A percentile compares a stretch with the other conserved stretches of the same genome.
phyloP scores from a whole-genome alignment of 30 jellyfish, hydroid and myxozoan species.

The Cassiopea andromeda region DNA sequence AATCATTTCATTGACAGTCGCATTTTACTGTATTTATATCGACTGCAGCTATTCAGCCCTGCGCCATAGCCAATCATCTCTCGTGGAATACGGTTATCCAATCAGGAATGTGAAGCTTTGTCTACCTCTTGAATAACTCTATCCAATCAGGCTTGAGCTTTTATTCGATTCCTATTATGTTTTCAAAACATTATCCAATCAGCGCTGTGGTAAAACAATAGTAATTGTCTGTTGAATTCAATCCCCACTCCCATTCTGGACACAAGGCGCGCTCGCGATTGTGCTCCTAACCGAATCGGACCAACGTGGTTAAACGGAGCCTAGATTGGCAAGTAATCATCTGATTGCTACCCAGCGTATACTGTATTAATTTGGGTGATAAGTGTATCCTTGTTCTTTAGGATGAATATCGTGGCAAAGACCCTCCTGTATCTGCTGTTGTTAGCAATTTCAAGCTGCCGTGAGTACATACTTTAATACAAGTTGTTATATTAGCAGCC shows the following conservation, averaged over 20 bases:
- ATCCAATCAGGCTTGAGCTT: constrained; percentile 27
- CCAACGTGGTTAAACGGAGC: constrained; percentile 42
- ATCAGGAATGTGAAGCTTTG: constrained; percentile 27
- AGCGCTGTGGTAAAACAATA: constrained; percentile 8
- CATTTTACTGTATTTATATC: neutral
- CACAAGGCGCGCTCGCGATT: constrained; percentile 74
- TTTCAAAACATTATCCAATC: constrained; percentile 24
- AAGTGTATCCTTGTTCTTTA: constrained; percentile 23
- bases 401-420: constrained; percentile 35
- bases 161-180: constrained; percentile 10
- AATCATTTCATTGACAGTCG: no score
- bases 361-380: neutral
- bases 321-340: neutral
- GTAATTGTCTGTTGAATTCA: constrained; percentile 28
- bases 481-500: constrained; percentile 40
- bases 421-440: neutral
- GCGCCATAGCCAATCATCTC: constrained; percentile 2
- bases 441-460: constrained; percentile 14
- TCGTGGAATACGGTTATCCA: constrained; percentile 15
- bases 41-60: neutral
- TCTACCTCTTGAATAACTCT: neutral
- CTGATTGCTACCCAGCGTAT: constrained; percentile 6
- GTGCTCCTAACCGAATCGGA: constrained; percentile 40
- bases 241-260: constrained; percentile 77
- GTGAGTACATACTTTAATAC: constrained; percentile 30